Conservation (phyloP, 2,888 invertebrate species). For the Leucoma salicis region DNA sequence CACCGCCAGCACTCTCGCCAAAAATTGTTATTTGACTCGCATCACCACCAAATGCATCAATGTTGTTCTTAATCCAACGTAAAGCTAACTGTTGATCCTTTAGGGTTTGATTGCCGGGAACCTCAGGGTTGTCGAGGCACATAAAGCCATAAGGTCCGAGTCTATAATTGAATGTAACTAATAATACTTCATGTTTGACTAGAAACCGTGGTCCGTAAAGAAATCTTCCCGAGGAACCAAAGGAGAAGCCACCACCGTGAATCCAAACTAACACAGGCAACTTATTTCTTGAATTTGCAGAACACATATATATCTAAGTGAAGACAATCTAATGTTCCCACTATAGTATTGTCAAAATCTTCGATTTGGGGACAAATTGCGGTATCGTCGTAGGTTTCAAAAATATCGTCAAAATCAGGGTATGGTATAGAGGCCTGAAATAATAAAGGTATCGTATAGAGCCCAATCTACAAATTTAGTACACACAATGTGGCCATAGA, state of each 20-base stretch:
- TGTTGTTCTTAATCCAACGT: constrained; percentile 46
- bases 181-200: constrained; percentile 14
- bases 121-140: constrained; percentile 28
- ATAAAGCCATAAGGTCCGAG: constrained; percentile 40
- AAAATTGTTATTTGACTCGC: constrained; percentile 29
- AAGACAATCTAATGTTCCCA: constrained; percentile 30
- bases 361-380: constrained; percentile 25
- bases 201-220: constrained; percentile 1
- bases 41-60: constrained; percentile 42
- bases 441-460: background rate
- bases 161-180: constrained; percentile 18
- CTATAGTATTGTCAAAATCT: background rate
- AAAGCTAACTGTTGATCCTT: constrained; percentile 44
- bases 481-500: background rate
- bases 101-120: constrained; percentile 47
- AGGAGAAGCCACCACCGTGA: constrained; percentile 14
- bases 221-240: background rate
- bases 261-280: constrained; percentile 22
- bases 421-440: constrained; percentile 27
- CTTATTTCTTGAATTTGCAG: constrained; percentile 11
- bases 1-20: constrained; percentile 41
- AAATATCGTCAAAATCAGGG: constrained; percentile 20
- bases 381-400: constrained; percentile 30
- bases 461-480: background rate
- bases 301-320: constrained; percentile 29